phyloP scores from a whole-genome alignment of 64 coral and sea anemone species.

The Pachyseris speciosa region DNA sequence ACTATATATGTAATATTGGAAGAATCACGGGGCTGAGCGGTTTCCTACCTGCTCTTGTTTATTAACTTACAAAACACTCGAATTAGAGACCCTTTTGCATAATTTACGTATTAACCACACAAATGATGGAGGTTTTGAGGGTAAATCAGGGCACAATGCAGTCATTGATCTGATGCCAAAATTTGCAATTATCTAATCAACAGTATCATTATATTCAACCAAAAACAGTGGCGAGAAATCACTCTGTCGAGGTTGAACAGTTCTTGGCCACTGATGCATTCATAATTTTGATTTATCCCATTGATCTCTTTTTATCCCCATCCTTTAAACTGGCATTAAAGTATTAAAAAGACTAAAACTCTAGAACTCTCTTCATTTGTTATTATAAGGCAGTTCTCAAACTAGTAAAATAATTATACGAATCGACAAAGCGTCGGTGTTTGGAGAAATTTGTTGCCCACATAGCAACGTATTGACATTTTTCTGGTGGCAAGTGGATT shows the following conservation, averaged over 20 bases:
- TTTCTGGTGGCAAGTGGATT: not conserved
- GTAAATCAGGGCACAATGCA: not conserved
- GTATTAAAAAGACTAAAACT: not conserved
- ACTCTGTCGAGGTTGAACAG: not conserved
- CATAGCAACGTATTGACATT: slow-evolving; percentile 14
- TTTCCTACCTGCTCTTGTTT: slow-evolving; percentile 12
- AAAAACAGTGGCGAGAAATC: too few species aligned
- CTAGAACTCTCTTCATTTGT: not conserved
- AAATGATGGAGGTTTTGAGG: not conserved
- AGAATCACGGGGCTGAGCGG: not conserved
- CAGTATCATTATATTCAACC: too few species aligned
- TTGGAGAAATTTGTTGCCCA: not conserved
- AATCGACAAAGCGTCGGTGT: not conserved
- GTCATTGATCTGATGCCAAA: too few species aligned
- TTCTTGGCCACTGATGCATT: not conserved
- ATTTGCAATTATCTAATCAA: too few species aligned
- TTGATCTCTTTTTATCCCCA: not conserved
- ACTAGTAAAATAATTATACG: not conserved
- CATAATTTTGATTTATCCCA: not conserved
- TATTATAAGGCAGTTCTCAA: not conserved
- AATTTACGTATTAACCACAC: not conserved
- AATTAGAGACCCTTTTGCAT: slow-evolving; percentile 19
- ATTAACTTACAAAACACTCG: not conserved
- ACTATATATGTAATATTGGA: too few species aligned
- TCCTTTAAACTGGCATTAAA: not conserved